Evolutionary conservation across 1,140 invertebrate genomes (phyloP).

Genomic region (Solenopsis fugax): DNA sequence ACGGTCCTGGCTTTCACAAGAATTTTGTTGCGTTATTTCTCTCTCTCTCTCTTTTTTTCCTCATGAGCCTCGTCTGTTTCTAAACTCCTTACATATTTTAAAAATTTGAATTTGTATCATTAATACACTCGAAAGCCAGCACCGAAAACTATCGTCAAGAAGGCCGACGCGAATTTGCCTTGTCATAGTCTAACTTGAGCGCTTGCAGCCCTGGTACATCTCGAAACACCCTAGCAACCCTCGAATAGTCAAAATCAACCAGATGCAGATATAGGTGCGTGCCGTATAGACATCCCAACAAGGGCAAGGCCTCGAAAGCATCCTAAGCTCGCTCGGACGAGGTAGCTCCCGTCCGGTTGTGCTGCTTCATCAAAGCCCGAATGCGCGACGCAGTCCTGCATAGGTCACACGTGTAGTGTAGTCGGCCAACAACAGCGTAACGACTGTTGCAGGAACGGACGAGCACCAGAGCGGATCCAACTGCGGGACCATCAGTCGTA

Average conservation of each 20-base stretch:
- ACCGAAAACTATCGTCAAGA: conserved; percentile 48
- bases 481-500: conserved; percentile 80
- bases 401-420: neutral
- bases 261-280: conserved; percentile 30
- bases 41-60: neutral
- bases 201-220: conserved; percentile 49
- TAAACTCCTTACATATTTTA: neutral
- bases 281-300: conserved; percentile 40
- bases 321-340: conserved; percentile 55
- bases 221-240: conserved; percentile 55
- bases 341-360: conserved; percentile 32
- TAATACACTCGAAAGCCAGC: conserved; percentile 40
- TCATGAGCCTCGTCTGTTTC: neutral
- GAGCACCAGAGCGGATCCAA: conserved; percentile 52
- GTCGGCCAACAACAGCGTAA: conserved; percentile 36
- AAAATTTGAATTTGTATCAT: conserved; percentile 39
- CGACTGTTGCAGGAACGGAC: conserved; percentile 44
- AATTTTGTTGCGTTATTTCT: conserved; percentile 5
- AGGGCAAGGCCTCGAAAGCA: conserved; percentile 49
- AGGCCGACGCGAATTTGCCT: conserved; percentile 55
- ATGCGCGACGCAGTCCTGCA: conserved; percentile 4
- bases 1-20: conserved; percentile 63
- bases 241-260: conserved; percentile 47
- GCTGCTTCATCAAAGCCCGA: conserved; percentile 29
- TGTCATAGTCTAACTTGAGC: conserved; percentile 35